Conservation (phyloP, 2,888 invertebrate species). For the Sphaerolaimus hirsutus region DNA sequence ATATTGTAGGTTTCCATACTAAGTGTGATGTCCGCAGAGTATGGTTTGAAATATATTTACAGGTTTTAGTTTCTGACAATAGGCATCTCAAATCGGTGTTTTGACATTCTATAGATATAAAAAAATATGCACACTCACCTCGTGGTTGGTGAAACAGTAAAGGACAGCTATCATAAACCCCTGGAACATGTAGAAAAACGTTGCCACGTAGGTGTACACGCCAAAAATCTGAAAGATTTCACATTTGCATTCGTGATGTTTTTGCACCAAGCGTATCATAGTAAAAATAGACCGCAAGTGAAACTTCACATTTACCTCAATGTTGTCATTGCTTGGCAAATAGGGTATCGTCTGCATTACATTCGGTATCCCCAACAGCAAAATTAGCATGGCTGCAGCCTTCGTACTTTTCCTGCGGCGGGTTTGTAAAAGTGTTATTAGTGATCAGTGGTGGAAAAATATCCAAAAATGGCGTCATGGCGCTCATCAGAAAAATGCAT, state of each 20-base stretch:
- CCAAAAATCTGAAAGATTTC: constrained; percentile 22
- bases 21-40: too few relatives aligned
- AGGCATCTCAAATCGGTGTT: too few relatives aligned
- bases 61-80: too few relatives aligned
- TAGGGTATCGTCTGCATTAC: constrained; percentile 30
- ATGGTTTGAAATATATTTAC: too few relatives aligned
- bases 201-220: constrained; percentile 26
- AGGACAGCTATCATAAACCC: constrained; percentile 32
- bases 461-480: too few relatives aligned
- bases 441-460: too few relatives aligned
- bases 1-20: too few relatives aligned
- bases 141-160: constrained; percentile 33
- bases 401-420: constrained; percentile 33
- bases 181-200: constrained; percentile 31
- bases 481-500: too few relatives aligned
- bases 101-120: too few relatives aligned
- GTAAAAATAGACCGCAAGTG: neutral
- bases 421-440: too few relatives aligned
- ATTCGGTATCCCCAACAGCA: constrained; percentile 32
- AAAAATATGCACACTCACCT: too few relatives aligned
- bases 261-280: neutral
- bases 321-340: constrained; percentile 23
- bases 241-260: neutral
- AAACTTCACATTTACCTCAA: constrained; percentile 17
- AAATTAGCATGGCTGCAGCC: constrained; percentile 31